Evolutionary conservation across 2,113 vertebrate genomes (phyloP), one percentile per base, ranked within the genome.

Genomic region (Irena cyanogastra): DNA sequence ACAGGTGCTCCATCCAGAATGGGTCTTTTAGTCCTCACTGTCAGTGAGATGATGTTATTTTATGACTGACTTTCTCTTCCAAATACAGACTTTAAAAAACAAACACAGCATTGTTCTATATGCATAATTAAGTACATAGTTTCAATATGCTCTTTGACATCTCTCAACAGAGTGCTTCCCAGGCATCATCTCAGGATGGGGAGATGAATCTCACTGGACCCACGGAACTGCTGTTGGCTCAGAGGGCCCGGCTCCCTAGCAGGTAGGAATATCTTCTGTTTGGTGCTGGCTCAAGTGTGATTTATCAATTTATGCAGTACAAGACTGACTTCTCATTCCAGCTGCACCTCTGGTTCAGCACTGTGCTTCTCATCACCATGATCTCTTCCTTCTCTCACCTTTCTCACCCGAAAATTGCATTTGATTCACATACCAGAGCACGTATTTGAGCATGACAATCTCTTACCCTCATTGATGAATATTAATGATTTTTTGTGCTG

Each of bases 241-340:
- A 89, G 42, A 98, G 94, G 78, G 39, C 71, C 17, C 94, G 90
- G 65, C 91, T 96, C n/a, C 77, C 72, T 39, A 37, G 86, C 90
- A 98, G 98, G 98, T 98, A 98, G 63, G 96, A 92, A 26, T 27
- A 39, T 52, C 44, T 61, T 69, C 16, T 74, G 22, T 65, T 90
- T 8, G 2, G 7, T 70, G 64, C 74, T 39, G n/a, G n/a, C 16
- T 66, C 39, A 37, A 56, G 68, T 30, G 10, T 79, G 57, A 8
- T 45, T 57, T 75, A 35, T 44, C 83, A 37, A 18, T 28, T 69
- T n/a, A 16, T 33, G 54, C 60, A 50, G 22, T 47, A 39, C 30
- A 83, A 59, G 35, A 42, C 41, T 69, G 74, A 69, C 60, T 78
- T 94, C 63, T 94, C 5, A 41, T 86, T 53, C 56, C 64, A 80